Evolutionary conservation across 1,140 invertebrate genomes (phyloP).

Genomic region (Hydropsyche tenuis): DNA sequence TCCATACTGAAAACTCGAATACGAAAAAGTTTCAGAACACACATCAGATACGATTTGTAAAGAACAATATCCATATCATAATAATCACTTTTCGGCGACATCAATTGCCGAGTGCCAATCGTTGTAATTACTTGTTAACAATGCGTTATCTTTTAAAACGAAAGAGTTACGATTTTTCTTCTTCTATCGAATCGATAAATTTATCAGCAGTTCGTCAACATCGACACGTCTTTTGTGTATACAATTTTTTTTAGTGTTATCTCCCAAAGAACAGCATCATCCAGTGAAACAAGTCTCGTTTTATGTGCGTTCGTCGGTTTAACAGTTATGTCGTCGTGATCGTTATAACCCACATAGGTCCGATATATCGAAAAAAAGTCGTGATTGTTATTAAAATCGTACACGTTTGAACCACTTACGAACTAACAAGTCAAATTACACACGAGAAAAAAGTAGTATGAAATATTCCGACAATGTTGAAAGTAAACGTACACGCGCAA

Average conservation of each 20-base stretch:
- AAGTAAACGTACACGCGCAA: slow-evolving; percentile 10
- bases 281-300: background rate
- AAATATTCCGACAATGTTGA: slow-evolving; percentile 16
- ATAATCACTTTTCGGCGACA: no score
- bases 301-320: background rate
- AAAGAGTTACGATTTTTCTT: no score
- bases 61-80: no score
- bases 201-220: slow-evolving; percentile 7
- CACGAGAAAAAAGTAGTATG: background rate
- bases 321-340: slow-evolving; percentile 31
- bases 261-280: background rate
- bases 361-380: slow-evolving; percentile 24
- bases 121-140: no score
- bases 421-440: no score
- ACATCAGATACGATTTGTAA: no score
- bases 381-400: slow-evolving; percentile 23
- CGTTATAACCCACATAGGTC: slow-evolving; percentile 32
- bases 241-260: slow-evolving; percentile 8
- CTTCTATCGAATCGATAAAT: background rate
- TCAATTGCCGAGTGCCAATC: no score
- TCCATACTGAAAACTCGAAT: no score
- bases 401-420: slow-evolving; percentile 1
- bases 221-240: background rate
- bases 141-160: no score
- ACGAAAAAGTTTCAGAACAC: no score